phyloP scores from a whole-genome alignment of 2,888 invertebrate species.

The Amphipoea lucens region DNA sequence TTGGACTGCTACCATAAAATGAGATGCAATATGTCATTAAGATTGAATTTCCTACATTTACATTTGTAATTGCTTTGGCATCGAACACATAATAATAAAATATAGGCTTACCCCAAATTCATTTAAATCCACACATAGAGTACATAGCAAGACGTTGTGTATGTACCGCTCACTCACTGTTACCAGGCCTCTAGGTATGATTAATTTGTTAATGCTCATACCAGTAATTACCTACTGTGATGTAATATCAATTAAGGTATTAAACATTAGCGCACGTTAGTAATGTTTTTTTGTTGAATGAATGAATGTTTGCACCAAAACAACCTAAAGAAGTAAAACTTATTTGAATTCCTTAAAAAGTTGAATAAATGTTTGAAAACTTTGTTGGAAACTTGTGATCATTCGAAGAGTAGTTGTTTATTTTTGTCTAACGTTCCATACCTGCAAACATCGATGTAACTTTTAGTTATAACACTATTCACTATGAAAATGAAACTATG shows the following conservation, averaged over 20 bases:
- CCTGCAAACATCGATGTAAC: not conserved
- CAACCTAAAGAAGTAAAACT: not conserved
- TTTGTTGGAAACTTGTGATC: not conserved
- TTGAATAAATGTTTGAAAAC: not conserved
- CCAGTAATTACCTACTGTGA: constrained; percentile 15
- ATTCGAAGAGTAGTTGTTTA: not conserved
- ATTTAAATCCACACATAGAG: not conserved
- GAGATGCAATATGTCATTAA: not conserved
- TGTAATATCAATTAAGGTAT: constrained; percentile 33
- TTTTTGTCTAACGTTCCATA: not conserved
- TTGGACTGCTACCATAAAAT: not conserved
- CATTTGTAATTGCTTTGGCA: not conserved
- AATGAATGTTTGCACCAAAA: not conserved
- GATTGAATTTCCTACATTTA: not conserved
- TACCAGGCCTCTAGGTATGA: not conserved
- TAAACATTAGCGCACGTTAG: constrained; percentile 8
- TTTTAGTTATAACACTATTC: not conserved
- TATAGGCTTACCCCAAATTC: not conserved
- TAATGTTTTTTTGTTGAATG: not conserved
- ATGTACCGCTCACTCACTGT: not conserved
- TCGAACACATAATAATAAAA: not conserved
- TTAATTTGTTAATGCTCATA: constrained; percentile 13
- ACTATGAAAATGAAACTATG: not conserved
- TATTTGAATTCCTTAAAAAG: not conserved
- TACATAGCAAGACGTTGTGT: not conserved